phyloP scores from a whole-genome alignment of 2,797 vertebrate species.

The Poeciliopsis paucimaculata region DNA sequence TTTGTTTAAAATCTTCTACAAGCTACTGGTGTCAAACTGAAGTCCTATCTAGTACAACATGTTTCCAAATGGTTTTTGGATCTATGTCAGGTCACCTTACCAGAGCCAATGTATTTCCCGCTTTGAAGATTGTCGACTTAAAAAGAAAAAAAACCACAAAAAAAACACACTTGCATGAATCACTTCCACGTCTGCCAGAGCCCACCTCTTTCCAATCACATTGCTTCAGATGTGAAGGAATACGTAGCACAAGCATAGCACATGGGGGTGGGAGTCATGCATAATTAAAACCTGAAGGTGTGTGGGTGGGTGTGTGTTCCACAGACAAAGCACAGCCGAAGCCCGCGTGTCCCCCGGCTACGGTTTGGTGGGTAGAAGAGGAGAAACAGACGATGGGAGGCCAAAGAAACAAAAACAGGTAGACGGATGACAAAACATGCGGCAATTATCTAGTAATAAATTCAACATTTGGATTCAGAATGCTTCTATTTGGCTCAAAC shows the following conservation, averaged over 20 bases:
- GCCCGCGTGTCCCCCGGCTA: conserved; percentile 37
- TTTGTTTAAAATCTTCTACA: background rate
- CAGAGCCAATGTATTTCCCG: background rate
- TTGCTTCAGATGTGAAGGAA: conserved; percentile 4
- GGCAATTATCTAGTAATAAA: background rate
- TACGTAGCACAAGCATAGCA: background rate
- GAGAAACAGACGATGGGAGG: conserved; percentile 13
- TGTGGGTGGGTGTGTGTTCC: conserved; percentile 25
- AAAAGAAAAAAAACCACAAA: too few species aligned
- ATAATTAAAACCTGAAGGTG: conserved; percentile 29
- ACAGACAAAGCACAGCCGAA: conserved; percentile 30
- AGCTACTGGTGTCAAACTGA: background rate
- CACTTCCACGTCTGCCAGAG: background rate
- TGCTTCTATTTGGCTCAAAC: background rate
- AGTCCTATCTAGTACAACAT: background rate
- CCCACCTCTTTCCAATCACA: conserved; percentile 3
- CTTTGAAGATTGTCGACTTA: background rate
- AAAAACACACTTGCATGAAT: background rate
- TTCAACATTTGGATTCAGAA: background rate
- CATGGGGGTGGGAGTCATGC: conserved; percentile 7
- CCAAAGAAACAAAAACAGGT: conserved; percentile 5
- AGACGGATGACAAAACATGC: background rate
- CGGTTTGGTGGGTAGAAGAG: conserved; percentile 32
- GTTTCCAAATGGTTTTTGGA: background rate
- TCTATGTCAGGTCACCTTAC: background rate